Base-by-base conservation (phyloP, 2,113 vertebrate genomes). In the Pionites leucogaster region DNA sequence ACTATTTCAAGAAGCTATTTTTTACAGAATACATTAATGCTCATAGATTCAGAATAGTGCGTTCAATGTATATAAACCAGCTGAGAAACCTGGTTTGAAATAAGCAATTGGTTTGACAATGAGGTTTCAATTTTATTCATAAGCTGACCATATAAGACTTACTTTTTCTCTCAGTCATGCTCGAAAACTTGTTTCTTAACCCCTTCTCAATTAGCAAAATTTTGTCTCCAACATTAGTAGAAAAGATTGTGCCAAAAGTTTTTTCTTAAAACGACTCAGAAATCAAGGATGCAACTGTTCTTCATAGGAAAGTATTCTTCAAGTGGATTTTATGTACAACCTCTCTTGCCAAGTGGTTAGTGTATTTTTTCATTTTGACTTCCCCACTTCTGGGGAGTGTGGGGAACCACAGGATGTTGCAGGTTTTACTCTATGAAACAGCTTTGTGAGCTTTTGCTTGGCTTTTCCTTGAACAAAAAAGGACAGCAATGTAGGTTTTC, bases 1-100 rank as follows among this genome's bases (percentile, higher is more conserved):
- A 77, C 55, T 83, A 31, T 90, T 88, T 81, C 60, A 94, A 77
- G 71, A 93, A 93, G 60, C 11, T 88, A 7, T 71, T 82, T 95
- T 88, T 92, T 88, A 67, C 78, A 82, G 39, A 37, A 78, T 70
- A 11, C 60, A 49, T 71, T 93, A 81, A 90, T 86, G 60, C 29
- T 95, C 29, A 44, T 25, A 52, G 93, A 74, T 60, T 64, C 53
- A 86, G 64, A 93, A 86, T 92, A 86, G 33, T 86, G 80, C 68
- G 17, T 86, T 88, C 60, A 55, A 27, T 88, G 57, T 77, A 52
- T 46, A 64, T 64, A 64, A 68, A 90, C 28, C 50, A 94, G 71
- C 50, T 31, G 35, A 96, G 68, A 87, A 76, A 72, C 17, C 39
- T 78, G n/a, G 42, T 70, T 35, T 86, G 88, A 90, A 77, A 50